Evolutionary conservation across 2,113 vertebrate species (phyloP).

Genomic region (Rousettus leschenaultii): DNA sequence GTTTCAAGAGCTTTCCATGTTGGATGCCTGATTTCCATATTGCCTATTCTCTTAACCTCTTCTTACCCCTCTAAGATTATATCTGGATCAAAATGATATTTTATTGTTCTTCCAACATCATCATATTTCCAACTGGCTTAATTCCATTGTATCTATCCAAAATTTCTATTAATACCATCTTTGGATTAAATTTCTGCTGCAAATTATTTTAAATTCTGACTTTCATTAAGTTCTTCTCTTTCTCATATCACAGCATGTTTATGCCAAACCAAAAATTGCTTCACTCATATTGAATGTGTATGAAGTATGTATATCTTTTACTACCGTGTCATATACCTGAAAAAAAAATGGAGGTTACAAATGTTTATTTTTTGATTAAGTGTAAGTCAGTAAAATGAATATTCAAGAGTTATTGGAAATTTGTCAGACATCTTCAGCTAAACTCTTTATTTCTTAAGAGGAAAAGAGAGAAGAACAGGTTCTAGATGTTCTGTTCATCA

Average conservation of each 20-base stretch:
- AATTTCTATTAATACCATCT: constrained; percentile 10
- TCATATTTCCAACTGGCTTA: background rate
- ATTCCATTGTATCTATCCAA: background rate
- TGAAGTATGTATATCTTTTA: background rate
- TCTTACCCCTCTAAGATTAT: background rate
- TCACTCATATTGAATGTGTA: background rate
- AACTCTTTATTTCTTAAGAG: background rate
- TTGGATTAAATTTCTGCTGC: constrained; percentile 35
- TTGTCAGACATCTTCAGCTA: background rate
- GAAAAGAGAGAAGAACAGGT: background rate
- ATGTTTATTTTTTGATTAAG: background rate
- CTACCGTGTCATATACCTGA: background rate
- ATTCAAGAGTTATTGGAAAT: background rate
- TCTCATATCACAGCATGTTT: background rate
- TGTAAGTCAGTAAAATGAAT: background rate
- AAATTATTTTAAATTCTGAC: constrained; percentile 46
- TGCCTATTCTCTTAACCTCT: background rate
- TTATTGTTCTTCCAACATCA: constrained; percentile 9
- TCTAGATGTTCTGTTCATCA: background rate
- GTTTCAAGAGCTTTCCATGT: constrained; percentile 24
- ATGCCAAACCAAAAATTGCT: background rate
- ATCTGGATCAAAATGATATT: background rate
- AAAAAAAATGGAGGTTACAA: background rate
- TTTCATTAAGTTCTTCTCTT: background rate
- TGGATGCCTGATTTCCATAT: background rate